Evolutionary conservation across 2,888 invertebrate species (phyloP).

Genomic region (Carterocephalus palaemon): DNA sequence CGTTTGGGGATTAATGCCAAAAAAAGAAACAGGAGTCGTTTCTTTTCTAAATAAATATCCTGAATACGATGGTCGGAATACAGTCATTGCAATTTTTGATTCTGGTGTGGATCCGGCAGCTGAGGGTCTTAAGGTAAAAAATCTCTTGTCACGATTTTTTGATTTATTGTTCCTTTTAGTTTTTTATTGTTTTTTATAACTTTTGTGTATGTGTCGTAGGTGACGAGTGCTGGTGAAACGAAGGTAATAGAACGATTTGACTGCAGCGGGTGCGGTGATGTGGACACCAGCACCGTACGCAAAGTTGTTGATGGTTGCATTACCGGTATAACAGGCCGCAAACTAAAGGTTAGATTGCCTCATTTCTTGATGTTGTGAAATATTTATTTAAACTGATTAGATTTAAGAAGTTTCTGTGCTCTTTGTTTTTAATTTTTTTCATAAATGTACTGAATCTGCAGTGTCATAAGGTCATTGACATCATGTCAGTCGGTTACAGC

Average conservation of each 20-base stretch:
- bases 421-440: neutral
- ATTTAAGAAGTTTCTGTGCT: neutral
- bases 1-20: slow-evolving; percentile 91
- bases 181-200: slow-evolving; percentile 35
- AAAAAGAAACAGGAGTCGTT: slow-evolving; percentile 94
- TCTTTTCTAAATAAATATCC: slow-evolving; percentile 93
- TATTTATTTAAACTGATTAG: neutral
- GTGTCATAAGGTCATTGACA: slow-evolving; percentile 39
- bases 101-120: slow-evolving; percentile 99
- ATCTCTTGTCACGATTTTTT: slow-evolving; percentile 71
- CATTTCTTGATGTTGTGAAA: slow-evolving; percentile 9
- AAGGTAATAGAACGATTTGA: slow-evolving; percentile 97
- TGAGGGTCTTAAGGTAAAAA: slow-evolving; percentile 91
- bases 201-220: slow-evolving; percentile 75
- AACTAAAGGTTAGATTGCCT: slow-evolving; percentile 83
- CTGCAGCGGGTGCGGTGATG: slow-evolving; percentile 98
- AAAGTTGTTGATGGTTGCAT: slow-evolving; percentile 83
- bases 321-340: slow-evolving; percentile 91
- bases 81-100: slow-evolving; percentile 96
- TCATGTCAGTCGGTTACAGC: slow-evolving; percentile 32
- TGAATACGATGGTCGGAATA: slow-evolving; percentile 93
- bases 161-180: slow-evolving; percentile 42
- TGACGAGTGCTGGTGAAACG: slow-evolving; percentile 90
- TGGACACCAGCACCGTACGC: slow-evolving; percentile 86
- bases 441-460: neutral